A percentile compares a stretch with the other conserved stretches of the same genome.
These are phyloP conservation scores for Drosophila imparisetae DNA, from an alignment of 2,888 invertebrate species.

Conservation along the genomic window DNA sequence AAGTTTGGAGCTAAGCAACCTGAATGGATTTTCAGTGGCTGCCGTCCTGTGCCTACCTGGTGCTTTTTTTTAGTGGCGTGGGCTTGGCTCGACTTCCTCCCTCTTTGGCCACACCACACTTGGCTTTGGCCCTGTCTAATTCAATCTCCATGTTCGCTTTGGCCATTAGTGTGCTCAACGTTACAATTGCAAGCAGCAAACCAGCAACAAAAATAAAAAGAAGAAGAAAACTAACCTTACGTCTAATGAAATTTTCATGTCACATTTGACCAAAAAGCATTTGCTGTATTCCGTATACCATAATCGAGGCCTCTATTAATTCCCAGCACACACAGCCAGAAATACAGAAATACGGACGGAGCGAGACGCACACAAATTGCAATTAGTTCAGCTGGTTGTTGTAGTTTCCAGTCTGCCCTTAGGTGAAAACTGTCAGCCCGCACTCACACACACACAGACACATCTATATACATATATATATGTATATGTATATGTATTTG, in stretches of 20 bases:
- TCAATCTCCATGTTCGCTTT: conserved; percentile 71
- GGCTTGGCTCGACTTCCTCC: conserved; percentile 1
- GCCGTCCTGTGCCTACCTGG: conserved; percentile 1
- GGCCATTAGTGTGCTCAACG: conserved; percentile 45
- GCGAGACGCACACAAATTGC: conserved; percentile 52
- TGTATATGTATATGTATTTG: neutral
- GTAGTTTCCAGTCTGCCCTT: conserved; percentile 40
- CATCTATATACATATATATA: neutral
- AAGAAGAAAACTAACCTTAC: conserved; percentile 19
- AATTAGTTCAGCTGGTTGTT: conserved; percentile 56
- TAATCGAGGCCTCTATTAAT: conserved; percentile 60
- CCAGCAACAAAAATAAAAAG: neutral
- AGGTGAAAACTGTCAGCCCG: conserved; percentile 47
- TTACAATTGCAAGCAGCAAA: conserved; percentile 13
- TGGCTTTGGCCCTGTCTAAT: conserved; percentile 59
- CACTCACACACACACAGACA: conserved; percentile 1
- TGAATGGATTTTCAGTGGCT: conserved; percentile 41
- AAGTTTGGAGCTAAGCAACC: conserved; percentile 26
- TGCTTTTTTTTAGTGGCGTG: conserved; percentile 3
- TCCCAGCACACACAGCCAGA: conserved; percentile 29
- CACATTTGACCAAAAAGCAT: conserved; percentile 62
- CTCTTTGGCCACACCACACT: conserved; percentile 25
- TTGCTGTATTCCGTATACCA: conserved; percentile 40
- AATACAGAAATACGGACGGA: neutral
- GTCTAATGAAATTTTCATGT: conserved; percentile 76